phyloP scores from a whole-genome alignment of 2,888 invertebrate genomes.

The Limnephilus lunatus region DNA sequence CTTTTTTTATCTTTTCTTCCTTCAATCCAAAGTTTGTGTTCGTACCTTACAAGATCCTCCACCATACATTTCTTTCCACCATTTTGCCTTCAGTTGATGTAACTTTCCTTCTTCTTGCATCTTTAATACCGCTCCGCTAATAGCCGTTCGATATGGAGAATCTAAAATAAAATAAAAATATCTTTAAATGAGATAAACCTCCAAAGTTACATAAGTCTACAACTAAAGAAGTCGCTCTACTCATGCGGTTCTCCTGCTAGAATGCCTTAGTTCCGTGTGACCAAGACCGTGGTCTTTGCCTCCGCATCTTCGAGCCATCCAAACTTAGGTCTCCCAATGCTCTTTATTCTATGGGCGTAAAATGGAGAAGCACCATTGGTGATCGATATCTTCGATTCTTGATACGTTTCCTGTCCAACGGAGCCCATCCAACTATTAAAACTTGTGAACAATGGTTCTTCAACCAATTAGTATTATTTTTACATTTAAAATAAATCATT shows the following conservation, averaged over 20 bases:
- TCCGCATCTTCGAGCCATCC: too few relatives aligned
- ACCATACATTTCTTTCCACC: constrained; percentile 89
- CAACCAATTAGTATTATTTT: background rate
- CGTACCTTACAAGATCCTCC: constrained; percentile 79
- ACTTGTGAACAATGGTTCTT: too few relatives aligned
- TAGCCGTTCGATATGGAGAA: constrained; percentile 85
- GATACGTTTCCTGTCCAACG: too few relatives aligned
- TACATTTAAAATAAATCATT: background rate
- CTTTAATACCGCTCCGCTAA: constrained; percentile 92
- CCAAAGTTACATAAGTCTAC: too few relatives aligned
- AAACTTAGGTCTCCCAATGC: too few relatives aligned
- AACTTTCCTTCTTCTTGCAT: constrained; percentile 93
- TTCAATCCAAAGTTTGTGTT: background rate
- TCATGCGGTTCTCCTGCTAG: too few relatives aligned
- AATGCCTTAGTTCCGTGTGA: too few relatives aligned
- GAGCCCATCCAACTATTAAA: too few relatives aligned
- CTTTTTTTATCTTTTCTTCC: background rate
- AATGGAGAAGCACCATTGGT: background rate
- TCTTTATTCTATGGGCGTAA: background rate
- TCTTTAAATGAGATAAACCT: background rate
- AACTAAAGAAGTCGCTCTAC: too few relatives aligned
- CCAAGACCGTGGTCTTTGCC: too few relatives aligned
- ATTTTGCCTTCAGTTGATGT: constrained; percentile 89
- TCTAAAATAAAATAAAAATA: constrained; percentile 72
- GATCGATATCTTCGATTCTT: background rate